These are phyloP conservation scores for Hypselothyrea guttata DNA, from an alignment of 2,888 invertebrate genomes.

Conservation along the genomic window DNA sequence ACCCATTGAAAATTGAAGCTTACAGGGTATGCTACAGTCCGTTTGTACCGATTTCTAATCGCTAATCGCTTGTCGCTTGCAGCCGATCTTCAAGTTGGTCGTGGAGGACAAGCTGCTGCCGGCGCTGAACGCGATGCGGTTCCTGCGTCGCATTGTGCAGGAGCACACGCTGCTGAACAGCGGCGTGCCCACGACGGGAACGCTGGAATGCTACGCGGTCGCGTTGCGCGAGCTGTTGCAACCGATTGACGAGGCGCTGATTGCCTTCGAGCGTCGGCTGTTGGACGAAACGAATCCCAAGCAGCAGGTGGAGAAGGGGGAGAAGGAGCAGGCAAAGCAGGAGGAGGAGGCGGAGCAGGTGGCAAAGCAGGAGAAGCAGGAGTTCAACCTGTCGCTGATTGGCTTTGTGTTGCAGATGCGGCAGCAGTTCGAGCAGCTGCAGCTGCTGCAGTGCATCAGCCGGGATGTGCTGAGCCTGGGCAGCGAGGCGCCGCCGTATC, in stretches of 20 bases:
- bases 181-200: constrained; percentile 79
- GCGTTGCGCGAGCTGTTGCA: constrained; percentile 81
- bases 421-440: constrained; percentile 78
- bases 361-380: neutral
- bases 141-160: constrained; percentile 80
- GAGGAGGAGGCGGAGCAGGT: no score
- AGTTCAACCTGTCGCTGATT: constrained; percentile 72
- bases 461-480: constrained; percentile 47
- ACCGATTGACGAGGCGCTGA: constrained; percentile 79
- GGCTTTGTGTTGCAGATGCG: constrained; percentile 79
- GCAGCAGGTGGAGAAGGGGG: no score
- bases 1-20: no score
- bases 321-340: no score
- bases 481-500: constrained; percentile 70
- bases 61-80: no score
- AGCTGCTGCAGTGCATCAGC: constrained; percentile 81
- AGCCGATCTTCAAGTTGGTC: no score
- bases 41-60: no score
- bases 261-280: constrained; percentile 81
- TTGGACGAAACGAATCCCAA: constrained; percentile 44
- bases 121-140: constrained; percentile 72
- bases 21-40: no score
- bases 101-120: constrained; percentile 71
- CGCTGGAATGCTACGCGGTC: constrained; percentile 83
- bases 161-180: constrained; percentile 65